Percentiles rank a stretch among this genome's conserved stretches.
These are phyloP conservation scores for Zaprionus gabonicus DNA, from an alignment of 1,140 invertebrate genomes.

Conservation along the genomic window DNA sequence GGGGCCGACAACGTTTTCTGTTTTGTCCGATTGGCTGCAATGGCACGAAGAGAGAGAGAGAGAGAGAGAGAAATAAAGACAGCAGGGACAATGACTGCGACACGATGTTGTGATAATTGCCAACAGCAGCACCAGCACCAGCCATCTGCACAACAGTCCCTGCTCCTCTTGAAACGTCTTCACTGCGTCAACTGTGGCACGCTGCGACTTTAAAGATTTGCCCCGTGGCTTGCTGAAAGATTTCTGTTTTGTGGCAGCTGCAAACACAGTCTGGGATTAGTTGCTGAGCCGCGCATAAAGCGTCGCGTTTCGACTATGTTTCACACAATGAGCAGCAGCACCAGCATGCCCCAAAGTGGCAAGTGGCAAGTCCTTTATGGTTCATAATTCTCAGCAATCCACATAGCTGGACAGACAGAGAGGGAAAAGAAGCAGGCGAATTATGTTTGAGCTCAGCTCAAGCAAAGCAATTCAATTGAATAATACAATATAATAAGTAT, in stretches of 20 bases:
- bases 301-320: constrained; percentile 47
- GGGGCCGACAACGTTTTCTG: constrained; percentile 54
- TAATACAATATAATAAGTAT: constrained; percentile 10
- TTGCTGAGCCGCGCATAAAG: constrained; percentile 67
- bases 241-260: constrained; percentile 62
- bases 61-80: neutral
- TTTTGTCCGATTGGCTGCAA: constrained; percentile 72
- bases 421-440: neutral
- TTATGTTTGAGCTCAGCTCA: constrained; percentile 34
- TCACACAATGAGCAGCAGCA: constrained; percentile 37
- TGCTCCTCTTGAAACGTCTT: neutral
- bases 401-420: neutral
- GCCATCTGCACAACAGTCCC: neutral
- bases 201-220: constrained; percentile 67
- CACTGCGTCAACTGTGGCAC: constrained; percentile 12
- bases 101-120: constrained; percentile 82
- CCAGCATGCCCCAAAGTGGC: constrained; percentile 29
- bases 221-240: constrained; percentile 41
- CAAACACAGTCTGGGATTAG: constrained; percentile 65
- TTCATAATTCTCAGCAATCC: constrained; percentile 38
- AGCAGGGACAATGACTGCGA: constrained; percentile 67
- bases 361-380: constrained; percentile 48
- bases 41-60: constrained; percentile 8
- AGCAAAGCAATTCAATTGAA: constrained; percentile 40
- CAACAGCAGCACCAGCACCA: constrained; percentile 47